These are phyloP conservation scores for Sibirionetta formosa DNA, from an alignment of 2,797 vertebrate genomes.

Conservation along the genomic window DNA sequence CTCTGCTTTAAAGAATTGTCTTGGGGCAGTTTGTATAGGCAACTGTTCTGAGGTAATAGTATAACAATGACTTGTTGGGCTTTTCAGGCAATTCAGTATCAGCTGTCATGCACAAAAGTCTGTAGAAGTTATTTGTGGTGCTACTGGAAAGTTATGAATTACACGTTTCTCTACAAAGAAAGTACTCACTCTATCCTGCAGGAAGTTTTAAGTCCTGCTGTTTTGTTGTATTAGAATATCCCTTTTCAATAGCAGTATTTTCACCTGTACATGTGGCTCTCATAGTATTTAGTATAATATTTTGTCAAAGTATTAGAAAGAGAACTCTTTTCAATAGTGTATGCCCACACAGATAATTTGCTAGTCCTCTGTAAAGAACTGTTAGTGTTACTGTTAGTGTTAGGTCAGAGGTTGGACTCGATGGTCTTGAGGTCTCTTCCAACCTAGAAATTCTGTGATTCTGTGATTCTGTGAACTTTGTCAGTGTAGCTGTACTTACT, in stretches of 20 bases:
- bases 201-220: not conserved
- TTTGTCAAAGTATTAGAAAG: not conserved
- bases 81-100: slow-evolving; percentile 15
- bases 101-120: not conserved
- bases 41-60: not conserved
- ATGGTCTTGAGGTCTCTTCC: too few relatives aligned
- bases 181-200: slow-evolving; percentile 7
- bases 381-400: too few relatives aligned
- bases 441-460: too few relatives aligned
- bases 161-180: not conserved
- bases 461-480: not conserved
- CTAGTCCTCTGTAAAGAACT: not conserved
- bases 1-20: not conserved
- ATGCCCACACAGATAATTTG: not conserved
- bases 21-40: not conserved
- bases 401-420: too few relatives aligned
- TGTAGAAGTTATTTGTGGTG: slow-evolving; percentile 1
- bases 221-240: not conserved
- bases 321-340: not conserved
- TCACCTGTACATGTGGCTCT: not conserved
- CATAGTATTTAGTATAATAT: not conserved
- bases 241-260: not conserved
- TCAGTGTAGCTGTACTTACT: not conserved
- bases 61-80: not conserved
- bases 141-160: not conserved